A percentile compares a stretch with the other conserved stretches of the same genome.
Evolutionary conservation across 2,113 vertebrate genomes (phyloP).

Genomic region (Ptychochromis oligacanthus): DNA sequence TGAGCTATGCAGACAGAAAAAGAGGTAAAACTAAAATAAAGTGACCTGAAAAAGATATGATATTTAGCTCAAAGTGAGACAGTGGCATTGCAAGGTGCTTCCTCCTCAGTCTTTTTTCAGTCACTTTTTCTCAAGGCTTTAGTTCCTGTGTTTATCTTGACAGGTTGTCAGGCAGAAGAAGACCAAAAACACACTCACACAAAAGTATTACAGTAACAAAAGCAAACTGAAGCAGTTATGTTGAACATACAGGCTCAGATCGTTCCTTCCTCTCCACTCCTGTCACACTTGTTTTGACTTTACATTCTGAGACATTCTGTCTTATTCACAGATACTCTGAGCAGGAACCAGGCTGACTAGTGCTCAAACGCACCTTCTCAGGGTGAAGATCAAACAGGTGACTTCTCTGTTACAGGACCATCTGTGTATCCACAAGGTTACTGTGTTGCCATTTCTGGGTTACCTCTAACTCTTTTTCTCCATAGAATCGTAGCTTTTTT

Average conservation of each 20-base stretch:
- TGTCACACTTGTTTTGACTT: constrained; percentile 5
- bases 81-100: neutral
- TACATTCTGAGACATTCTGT: neutral
- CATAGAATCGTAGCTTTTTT: too few relatives aligned
- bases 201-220: neutral
- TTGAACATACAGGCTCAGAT: neutral
- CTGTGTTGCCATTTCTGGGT: too few relatives aligned
- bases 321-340: neutral
- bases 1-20: neutral
- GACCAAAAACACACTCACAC: neutral
- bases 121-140: neutral
- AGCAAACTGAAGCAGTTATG: neutral
- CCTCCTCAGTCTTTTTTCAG: neutral
- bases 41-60: neutral
- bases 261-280: neutral
- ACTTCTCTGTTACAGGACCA: neutral
- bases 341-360: neutral
- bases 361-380: neutral
- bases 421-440: neutral
- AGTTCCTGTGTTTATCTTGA: neutral
- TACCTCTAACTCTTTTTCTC: too few relatives aligned
- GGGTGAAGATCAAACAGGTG: neutral
- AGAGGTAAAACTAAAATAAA: neutral
- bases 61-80: neutral
- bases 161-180: neutral